Conservation (phyloP, 2,888 invertebrate genomes). For the Tanaodytes sp. region DNA sequence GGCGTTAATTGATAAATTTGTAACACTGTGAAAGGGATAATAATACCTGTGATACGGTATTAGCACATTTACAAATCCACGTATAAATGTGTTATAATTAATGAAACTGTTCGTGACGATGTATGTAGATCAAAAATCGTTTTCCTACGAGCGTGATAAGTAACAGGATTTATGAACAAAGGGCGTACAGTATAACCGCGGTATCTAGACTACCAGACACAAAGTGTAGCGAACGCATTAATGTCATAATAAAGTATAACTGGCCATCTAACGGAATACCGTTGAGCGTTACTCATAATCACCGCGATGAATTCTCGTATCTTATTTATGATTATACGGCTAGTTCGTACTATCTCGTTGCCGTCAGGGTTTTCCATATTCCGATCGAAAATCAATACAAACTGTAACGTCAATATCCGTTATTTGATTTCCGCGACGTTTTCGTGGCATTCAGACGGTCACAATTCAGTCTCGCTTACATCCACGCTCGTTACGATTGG, state of each 20-base stretch:
- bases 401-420: slow-evolving; percentile 34
- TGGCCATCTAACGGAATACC: slow-evolving; percentile 33
- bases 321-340: slow-evolving; percentile 37
- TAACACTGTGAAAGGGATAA: too few species aligned
- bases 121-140: too few species aligned
- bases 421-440: slow-evolving; percentile 38
- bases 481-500: too few species aligned
- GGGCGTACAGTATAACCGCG: background rate
- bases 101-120: too few species aligned
- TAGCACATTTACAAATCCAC: too few species aligned
- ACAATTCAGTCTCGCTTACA: slow-evolving; percentile 26
- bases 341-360: slow-evolving; percentile 43
- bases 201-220: slow-evolving; percentile 28
- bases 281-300: slow-evolving; percentile 49
- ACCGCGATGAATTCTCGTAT: slow-evolving; percentile 40
- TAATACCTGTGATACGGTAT: too few species aligned
- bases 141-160: too few species aligned
- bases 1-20: too few species aligned
- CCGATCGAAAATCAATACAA: slow-evolving; percentile 40
- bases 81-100: too few species aligned
- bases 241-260: slow-evolving; percentile 33
- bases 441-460: background rate
- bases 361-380: slow-evolving; percentile 37
- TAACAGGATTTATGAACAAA: too few species aligned
- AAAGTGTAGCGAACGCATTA: slow-evolving; percentile 36